Conservation (phyloP, 1,140 invertebrate species). For the Bradynema listronoti region DNA sequence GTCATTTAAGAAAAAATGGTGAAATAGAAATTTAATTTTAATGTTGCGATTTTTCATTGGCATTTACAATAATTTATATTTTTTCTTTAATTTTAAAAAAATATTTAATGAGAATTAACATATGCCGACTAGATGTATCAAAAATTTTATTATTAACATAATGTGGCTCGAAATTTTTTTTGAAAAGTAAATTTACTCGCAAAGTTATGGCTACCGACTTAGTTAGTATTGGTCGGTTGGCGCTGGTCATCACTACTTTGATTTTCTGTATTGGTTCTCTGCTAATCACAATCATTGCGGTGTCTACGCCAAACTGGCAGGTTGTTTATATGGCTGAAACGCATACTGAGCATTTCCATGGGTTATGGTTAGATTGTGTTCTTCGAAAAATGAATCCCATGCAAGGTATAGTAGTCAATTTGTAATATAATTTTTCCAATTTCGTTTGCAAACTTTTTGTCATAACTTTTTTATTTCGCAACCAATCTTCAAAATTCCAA, state of each 20-base stretch:
- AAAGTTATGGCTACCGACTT: too few species aligned
- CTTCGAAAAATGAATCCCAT: constrained; percentile 14
- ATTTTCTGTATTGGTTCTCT: constrained; percentile 20
- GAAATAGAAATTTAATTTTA: neutral
- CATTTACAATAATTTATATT: neutral
- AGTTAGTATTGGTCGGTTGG: constrained; percentile 26
- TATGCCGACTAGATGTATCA: too few species aligned
- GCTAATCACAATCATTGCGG: constrained; percentile 17
- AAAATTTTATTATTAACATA: too few species aligned
- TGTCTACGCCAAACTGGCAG: constrained; percentile 33
- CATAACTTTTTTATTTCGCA: too few species aligned
- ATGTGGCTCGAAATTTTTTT: neutral
- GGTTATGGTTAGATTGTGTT: constrained; percentile 40
- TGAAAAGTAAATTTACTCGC: too few species aligned
- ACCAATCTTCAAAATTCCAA: too few species aligned
- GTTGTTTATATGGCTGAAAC: constrained; percentile 33
- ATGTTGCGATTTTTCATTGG: neutral
- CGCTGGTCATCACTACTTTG: constrained; percentile 13
- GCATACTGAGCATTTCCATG: constrained; percentile 38
- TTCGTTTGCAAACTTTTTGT: too few species aligned
- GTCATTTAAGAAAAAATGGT: neutral
- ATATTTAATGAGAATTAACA: too few species aligned
- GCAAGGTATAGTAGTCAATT: constrained; percentile 30
- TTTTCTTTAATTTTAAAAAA: constrained; percentile 2
- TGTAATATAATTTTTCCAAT: neutral